Evolutionary conservation across 2,113 vertebrate species (phyloP).

Genomic region (Archocentrus centrarchus): DNA sequence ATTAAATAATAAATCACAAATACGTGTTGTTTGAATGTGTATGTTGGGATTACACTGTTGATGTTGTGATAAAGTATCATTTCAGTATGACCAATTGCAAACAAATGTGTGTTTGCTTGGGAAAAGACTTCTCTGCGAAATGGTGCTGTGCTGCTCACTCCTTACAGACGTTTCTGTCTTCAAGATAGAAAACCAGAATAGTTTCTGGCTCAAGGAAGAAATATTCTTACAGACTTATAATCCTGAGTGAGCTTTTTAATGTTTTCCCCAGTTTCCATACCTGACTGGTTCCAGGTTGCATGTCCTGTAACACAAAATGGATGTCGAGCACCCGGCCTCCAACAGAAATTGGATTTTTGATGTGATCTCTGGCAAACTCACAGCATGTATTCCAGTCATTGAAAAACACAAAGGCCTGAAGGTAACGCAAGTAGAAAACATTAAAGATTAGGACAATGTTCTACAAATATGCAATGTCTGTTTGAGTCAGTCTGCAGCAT

Average conservation of each 20-base stretch:
- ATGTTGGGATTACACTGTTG: neutral
- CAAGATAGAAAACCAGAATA: no score
- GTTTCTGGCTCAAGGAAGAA: no score
- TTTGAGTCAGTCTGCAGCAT: neutral
- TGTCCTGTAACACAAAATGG: neutral
- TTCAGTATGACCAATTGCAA: neutral
- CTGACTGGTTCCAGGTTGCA: neutral
- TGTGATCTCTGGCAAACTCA: neutral
- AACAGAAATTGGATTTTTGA: neutral
- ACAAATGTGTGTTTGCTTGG: neutral
- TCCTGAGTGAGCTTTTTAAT: no score
- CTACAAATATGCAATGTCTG: neutral
- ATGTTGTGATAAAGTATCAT: neutral
- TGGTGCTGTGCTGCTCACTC: neutral
- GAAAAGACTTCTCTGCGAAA: neutral
- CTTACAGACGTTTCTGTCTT: no score
- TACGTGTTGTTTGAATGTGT: no score
- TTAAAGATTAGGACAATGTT: neutral
- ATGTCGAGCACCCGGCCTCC: rapidly evolving
- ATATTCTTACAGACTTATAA: no score
- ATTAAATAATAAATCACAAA: no score
- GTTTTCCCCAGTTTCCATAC: neutral
- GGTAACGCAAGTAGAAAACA: neutral
- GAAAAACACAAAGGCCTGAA: constrained; percentile 53
- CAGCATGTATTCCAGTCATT: neutral